Evolutionary conservation across 2,113 vertebrate genomes (phyloP), one percentile per base, ranked within the genome.

Genomic region (Verasper variegatus): DNA sequence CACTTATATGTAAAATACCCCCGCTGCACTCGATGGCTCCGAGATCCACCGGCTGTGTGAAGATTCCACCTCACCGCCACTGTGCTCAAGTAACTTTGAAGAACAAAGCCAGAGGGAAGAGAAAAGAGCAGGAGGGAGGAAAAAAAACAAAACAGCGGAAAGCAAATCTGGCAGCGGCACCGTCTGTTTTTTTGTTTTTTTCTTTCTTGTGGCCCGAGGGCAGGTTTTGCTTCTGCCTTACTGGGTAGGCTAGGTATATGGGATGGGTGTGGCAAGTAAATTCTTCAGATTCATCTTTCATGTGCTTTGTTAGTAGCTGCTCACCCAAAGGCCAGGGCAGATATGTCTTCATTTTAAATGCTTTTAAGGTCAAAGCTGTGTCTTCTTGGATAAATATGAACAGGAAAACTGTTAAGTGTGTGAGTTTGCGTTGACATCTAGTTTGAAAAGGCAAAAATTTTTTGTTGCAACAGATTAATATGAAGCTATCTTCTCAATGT

Each of bases 91-190:
- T 86, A 83, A 81, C 90, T 92, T 90, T 91, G 88, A 92, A 93
- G 92, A 93, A 89, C 85, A 90, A 92, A 88, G 92, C 92, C 84
- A 69, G 45, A 72, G 87, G 92, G 87, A 75, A 80, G 68, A 88
- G 79, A 83, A 84, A 83, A 82, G 84, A 88, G 83, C 65, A 69
- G 31, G 27, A 31, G 31, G 31, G 20, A n/a, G 51, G 49, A 20
- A 75, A 74, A 61, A 86, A 85, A 27, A 27, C 0, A 61, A 86
- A 83, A n/a, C n/a, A 86, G 75, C 51, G 73, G 84, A 90, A 90
- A 89, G 86, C 63, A 90, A 91, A 90, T 86, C 78, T 84, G 88
- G 88, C 89, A 82, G 80, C 85, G 83, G 74, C 78, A 47, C 66
- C 27, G 79, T 83, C 82, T 87, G 74, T 84, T 86, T 84, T 86